These are phyloP conservation scores for Apostichopus californicus DNA, from an alignment of 35 echinoderm and acorn worm species.

Conservation along the genomic window DNA sequence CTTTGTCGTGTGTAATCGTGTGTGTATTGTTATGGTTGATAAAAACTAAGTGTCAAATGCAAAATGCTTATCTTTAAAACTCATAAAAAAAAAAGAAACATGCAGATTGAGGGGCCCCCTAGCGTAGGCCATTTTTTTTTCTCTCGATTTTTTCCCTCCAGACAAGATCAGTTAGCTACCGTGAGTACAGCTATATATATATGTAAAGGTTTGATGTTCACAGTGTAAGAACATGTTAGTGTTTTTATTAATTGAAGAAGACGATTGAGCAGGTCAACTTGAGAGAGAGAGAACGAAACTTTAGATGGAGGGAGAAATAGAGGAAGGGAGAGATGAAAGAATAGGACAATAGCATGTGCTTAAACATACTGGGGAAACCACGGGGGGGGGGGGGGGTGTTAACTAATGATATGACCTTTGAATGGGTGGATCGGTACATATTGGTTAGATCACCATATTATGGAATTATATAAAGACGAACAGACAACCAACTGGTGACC, in stretches of 20 bases:
- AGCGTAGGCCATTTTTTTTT: not conserved
- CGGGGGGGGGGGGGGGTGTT: too few species aligned
- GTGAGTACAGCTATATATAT: not conserved
- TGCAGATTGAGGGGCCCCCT: not conserved
- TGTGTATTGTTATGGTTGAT: too few species aligned
- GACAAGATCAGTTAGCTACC: not conserved
- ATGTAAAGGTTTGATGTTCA: not conserved
- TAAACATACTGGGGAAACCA: not conserved
- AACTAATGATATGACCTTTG: not conserved
- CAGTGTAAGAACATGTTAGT: not conserved
- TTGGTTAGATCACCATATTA: too few species aligned
- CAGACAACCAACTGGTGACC: too few species aligned
- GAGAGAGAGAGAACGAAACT: not conserved
- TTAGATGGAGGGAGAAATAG: not conserved
- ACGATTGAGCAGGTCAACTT: not conserved
- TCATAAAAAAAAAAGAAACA: not conserved
- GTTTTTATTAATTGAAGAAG: not conserved
- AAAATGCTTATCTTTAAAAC: not conserved
- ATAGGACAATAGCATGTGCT: not conserved
- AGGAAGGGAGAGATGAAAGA: not conserved
- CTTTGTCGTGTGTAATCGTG: too few species aligned
- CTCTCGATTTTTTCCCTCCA: not conserved
- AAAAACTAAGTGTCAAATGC: too few species aligned
- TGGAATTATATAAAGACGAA: too few species aligned
- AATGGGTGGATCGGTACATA: not conserved